These are phyloP conservation scores for Hanleya hanleyi DNA, from an alignment of 2,888 invertebrate genomes.

Conservation along the genomic window DNA sequence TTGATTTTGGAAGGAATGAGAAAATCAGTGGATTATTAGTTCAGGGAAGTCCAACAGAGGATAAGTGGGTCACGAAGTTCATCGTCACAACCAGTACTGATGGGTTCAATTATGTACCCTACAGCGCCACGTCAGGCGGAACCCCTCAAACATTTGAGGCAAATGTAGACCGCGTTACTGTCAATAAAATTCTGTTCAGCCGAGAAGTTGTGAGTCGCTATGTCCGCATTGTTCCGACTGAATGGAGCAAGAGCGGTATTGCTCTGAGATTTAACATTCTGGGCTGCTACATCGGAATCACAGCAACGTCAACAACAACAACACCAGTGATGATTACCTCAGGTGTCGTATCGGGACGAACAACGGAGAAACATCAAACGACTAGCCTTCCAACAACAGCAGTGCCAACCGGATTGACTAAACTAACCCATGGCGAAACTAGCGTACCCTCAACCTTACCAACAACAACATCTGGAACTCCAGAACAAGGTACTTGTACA, in stretches of 20 bases:
- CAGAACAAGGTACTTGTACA: too few relatives aligned
- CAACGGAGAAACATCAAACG: too few relatives aligned
- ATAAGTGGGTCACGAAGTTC: slow-evolving; percentile 10
- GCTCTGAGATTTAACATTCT: slow-evolving; percentile 13
- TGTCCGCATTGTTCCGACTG: slow-evolving; percentile 7
- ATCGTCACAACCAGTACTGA: not conserved
- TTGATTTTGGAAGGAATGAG: not conserved
- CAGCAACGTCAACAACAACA: not conserved
- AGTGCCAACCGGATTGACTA: too few relatives aligned
- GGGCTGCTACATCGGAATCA: slow-evolving; percentile 9
- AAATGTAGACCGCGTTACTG: not conserved
- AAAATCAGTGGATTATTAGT: not conserved
- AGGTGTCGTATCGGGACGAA: too few relatives aligned
- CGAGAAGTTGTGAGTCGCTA: not conserved
- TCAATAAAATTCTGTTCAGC: not conserved
- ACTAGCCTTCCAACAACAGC: too few relatives aligned
- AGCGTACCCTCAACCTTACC: too few relatives aligned
- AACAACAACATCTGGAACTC: too few relatives aligned
- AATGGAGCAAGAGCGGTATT: slow-evolving; percentile 1
- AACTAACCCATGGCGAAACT: too few relatives aligned
- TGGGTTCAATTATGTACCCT: not conserved
- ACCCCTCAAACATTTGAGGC: not conserved
- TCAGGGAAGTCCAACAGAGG: slow-evolving; percentile 31
- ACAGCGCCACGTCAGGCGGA: not conserved
- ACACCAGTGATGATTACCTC: not conserved